Base-by-base conservation (phyloP, 2,888 invertebrate species). In the Phrixothrix hirtus region DNA sequence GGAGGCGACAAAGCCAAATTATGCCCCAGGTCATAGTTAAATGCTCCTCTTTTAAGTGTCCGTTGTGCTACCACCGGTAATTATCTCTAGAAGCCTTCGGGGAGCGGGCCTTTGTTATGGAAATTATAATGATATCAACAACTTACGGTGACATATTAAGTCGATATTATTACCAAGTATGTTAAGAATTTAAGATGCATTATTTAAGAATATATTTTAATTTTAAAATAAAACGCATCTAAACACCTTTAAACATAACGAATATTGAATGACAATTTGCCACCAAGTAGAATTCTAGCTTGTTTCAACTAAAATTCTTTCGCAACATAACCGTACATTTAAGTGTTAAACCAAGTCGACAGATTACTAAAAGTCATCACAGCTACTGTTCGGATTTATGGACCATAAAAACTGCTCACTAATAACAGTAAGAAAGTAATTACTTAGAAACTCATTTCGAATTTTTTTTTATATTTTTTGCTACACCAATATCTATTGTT, bases 1-100 rank as follows among this genome's bases (percentile, higher is more conserved):
- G 61, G 63, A 66, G 66, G 66, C 64, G 64, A 65, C 66, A 66
- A 64, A 64, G 43, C 45, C 48, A 26, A 44, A 41, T 36, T 32
- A 36, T 29, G 55, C 56, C 52, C 39, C 37, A 31, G 55, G 59
- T 37, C 44, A 41, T 46, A 49, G 36, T 53, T 58, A 60, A 62
- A 60, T 52, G 61, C 42, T 53, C 53, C 51, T 46, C 60, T 61
- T 59, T 61, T 55, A 60, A 57, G 58, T 55, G 46, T 54, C 57
- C 34, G 45, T 51, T 41, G 39, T 46, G 56, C 63, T 61, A 61
- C 61, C 59, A 61, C 47, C 49, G 47, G 51, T 62, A 61, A 62
- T 64, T 62, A 62, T 50, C 58, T 46, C 15, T 16, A 51, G 43
- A 46, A 32, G 62, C 61, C 60, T 52, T 25, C 32, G 57, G 59